Percentiles rank a stretch among this genome's conserved stretches.
phyloP scores from a whole-genome alignment of 1,140 invertebrate genomes.

The Drosophila equinoxialis region DNA sequence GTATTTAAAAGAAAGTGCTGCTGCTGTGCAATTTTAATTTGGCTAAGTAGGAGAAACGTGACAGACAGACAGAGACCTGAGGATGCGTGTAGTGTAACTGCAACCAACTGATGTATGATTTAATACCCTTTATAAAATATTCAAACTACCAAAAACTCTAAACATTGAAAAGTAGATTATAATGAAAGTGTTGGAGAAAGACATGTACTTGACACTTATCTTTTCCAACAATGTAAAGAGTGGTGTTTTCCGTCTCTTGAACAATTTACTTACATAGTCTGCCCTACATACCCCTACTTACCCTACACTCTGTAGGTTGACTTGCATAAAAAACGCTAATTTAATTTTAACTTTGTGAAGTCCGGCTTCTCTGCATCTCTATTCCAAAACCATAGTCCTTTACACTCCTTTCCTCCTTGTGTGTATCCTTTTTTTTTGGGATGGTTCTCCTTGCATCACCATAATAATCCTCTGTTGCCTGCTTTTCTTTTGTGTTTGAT shows the following conservation, averaged over 20 bases:
- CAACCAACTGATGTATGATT: not conserved
- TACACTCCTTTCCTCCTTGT: not conserved
- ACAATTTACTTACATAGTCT: too few relatives aligned
- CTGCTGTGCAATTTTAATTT: slow-evolving; percentile 70
- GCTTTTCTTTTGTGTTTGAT: slow-evolving; percentile 64
- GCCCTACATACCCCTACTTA: not conserved
- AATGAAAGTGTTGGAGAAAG: too few relatives aligned
- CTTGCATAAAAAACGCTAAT: slow-evolving; percentile 62
- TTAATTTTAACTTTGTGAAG: slow-evolving; percentile 76
- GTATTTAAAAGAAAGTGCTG: slow-evolving; percentile 26
- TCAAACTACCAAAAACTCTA: not conserved
- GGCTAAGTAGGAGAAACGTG: slow-evolving; percentile 74
- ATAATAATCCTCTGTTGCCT: slow-evolving; percentile 16
- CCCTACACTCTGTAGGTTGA: slow-evolving; percentile 30
- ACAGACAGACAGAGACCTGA: slow-evolving; percentile 43
- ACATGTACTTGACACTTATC: too few relatives aligned
- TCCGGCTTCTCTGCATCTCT: slow-evolving; percentile 43
- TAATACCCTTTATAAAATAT: not conserved
- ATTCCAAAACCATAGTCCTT: not conserved
- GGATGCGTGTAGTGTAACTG: slow-evolving; percentile 23
- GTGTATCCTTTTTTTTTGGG: slow-evolving; percentile 1
- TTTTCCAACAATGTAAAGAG: too few relatives aligned
- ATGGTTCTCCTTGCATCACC: not conserved
- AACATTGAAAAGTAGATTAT: too few relatives aligned
- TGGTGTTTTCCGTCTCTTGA: too few relatives aligned